A percentile compares a stretch with the other conserved stretches of the same genome.
Evolutionary conservation across 2,797 vertebrate species (phyloP).

Genomic region (Thaleichthys pacificus): DNA sequence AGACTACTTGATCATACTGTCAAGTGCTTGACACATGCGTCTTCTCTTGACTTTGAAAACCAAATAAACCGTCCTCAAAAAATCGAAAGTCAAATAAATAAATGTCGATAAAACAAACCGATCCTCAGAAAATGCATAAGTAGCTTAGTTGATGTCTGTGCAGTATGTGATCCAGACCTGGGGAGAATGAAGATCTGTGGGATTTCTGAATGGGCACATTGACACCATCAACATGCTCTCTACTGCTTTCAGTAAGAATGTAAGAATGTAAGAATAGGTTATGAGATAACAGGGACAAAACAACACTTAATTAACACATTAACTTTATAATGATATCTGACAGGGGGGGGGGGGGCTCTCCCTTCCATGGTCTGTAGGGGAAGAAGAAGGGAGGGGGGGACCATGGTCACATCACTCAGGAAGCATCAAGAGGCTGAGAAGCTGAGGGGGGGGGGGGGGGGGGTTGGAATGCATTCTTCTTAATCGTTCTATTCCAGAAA

Average conservation of each 20-base stretch:
- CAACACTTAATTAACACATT: slow-evolving; percentile 48
- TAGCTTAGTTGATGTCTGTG: neutral
- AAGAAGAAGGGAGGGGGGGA: slow-evolving; percentile 35
- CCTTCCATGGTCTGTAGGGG: slow-evolving; percentile 41
- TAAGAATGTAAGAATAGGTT: slow-evolving; percentile 33
- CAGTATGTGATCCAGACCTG: neutral
- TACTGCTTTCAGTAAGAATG: slow-evolving; percentile 20
- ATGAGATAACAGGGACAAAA: slow-evolving; percentile 41
- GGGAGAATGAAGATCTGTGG: neutral
- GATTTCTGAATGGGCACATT: neutral
- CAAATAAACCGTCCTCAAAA: neutral
- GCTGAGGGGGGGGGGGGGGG: neutral
- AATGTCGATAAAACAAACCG: too few relatives aligned
- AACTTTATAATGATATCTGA: slow-evolving; percentile 45
- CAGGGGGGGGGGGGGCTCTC: slow-evolving; percentile 27
- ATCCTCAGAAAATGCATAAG: neutral
- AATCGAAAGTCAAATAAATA: neutral
- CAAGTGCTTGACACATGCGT: too few relatives aligned
- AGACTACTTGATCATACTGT: too few relatives aligned
- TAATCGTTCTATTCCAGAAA: slow-evolving; percentile 57
- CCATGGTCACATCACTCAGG: slow-evolving; percentile 49
- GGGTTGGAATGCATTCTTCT: slow-evolving; percentile 47
- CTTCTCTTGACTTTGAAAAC: neutral
- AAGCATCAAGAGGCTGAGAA: slow-evolving; percentile 49
- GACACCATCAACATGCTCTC: slow-evolving; percentile 2